A percentile compares a stretch with the other conserved stretches of the same genome.
These are phyloP conservation scores for Ophioninae sp. DNA, from an alignment of 2,888 invertebrate species.

Conservation along the genomic window DNA sequence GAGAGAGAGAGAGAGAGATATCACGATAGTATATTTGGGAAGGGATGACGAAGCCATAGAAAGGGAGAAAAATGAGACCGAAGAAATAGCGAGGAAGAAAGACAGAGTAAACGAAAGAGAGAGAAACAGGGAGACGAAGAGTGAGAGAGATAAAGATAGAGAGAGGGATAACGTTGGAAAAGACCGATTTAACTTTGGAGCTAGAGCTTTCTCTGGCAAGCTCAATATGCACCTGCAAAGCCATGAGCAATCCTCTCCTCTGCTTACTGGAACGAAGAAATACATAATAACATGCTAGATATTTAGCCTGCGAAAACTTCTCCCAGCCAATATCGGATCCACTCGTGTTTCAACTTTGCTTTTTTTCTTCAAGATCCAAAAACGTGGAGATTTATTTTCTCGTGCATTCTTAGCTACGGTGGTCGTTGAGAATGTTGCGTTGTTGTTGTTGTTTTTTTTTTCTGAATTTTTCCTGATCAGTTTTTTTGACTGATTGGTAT, in stretches of 20 bases:
- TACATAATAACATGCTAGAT: not conserved
- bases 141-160: conserved; percentile 4
- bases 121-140: conserved; percentile 15
- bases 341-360: not conserved
- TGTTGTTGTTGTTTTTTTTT: no score
- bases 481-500: no score
- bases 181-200: conserved; percentile 73
- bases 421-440: no score
- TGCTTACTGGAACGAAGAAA: conserved; percentile 53
- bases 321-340: no score
- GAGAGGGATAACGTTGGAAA: conserved; percentile 37
- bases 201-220: conserved; percentile 55
- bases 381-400: no score
- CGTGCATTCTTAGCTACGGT: no score
- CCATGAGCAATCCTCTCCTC: conserved; percentile 55
- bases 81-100: conserved; percentile 6
- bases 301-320: no score
- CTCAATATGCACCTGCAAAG: conserved; percentile 69
- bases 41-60: conserved; percentile 51
- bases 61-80: conserved; percentile 50
- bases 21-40: conserved; percentile 42
- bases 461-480: no score
- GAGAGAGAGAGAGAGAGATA: conserved; percentile 50
- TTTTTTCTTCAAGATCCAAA: not conserved
- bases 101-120: conserved; percentile 15